Evolutionary conservation across 2,797 vertebrate genomes (phyloP).

Genomic region (Cyclopterus lumpus): DNA sequence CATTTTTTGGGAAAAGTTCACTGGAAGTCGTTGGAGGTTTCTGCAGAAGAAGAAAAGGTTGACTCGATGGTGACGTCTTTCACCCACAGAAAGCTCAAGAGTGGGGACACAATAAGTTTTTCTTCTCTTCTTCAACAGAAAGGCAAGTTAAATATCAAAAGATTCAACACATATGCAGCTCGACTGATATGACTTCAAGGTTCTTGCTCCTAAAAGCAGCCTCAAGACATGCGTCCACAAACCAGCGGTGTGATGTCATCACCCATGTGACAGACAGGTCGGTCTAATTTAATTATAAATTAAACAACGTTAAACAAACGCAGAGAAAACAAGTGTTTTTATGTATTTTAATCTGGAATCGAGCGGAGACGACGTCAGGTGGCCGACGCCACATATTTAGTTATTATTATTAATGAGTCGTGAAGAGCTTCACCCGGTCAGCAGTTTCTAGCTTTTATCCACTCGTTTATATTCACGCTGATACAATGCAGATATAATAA

Average conservation of each 20-base stretch:
- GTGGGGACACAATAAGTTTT: neutral
- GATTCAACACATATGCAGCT: too few relatives aligned
- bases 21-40: neutral
- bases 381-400: neutral
- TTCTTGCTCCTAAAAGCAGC: too few relatives aligned
- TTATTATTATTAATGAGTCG: slow-evolving; percentile 49
- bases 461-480: slow-evolving; percentile 36
- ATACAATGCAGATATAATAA: slow-evolving; percentile 6
- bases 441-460: slow-evolving; percentile 48
- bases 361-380: slow-evolving; percentile 27
- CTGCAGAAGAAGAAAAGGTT: too few relatives aligned
- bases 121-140: too few relatives aligned
- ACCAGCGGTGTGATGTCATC: too few relatives aligned
- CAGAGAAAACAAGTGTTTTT: too few relatives aligned
- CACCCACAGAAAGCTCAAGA: neutral
- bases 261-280: too few relatives aligned
- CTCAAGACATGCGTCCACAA: too few relatives aligned
- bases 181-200: too few relatives aligned
- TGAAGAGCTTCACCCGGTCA: slow-evolving; percentile 35
- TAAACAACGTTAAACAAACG: too few relatives aligned
- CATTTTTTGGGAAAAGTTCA: neutral
- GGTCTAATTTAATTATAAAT: too few relatives aligned
- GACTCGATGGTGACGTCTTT: neutral
- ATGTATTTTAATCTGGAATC: slow-evolving; percentile 25
- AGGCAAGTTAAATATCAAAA: too few relatives aligned